phyloP scores from a whole-genome alignment of 2,888 invertebrate genomes.

The Troides helena region DNA sequence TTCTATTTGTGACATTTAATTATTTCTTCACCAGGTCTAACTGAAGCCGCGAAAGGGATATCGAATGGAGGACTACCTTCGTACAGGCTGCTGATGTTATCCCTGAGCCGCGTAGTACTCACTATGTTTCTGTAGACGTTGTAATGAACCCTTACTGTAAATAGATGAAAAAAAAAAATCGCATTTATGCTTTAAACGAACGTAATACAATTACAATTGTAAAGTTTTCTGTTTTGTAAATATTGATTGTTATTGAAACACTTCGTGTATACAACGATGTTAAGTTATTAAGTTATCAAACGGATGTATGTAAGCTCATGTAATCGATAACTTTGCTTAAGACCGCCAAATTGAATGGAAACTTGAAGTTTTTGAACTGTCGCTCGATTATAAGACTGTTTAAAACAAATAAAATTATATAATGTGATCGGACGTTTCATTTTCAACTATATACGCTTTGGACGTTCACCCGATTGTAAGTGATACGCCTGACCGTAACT shows the following conservation, averaged over 20 bases:
- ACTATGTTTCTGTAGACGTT: conserved; percentile 59
- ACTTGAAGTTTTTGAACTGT: conserved; percentile 58
- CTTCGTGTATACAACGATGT: conserved; percentile 44
- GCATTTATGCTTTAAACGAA: conserved; percentile 47
- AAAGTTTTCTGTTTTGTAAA: conserved; percentile 58
- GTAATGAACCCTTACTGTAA: conserved; percentile 38
- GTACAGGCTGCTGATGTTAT: conserved; percentile 47
- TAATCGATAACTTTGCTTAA: conserved; percentile 69
- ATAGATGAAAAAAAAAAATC: conserved; percentile 38
- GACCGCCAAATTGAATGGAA: conserved; percentile 69
- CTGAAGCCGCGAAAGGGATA: conserved; percentile 67
- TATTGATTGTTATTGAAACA: conserved; percentile 55
- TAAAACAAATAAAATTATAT: conserved; percentile 69
- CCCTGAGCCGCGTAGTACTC: conserved; percentile 52
- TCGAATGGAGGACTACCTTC: conserved; percentile 42
- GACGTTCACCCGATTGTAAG: too few relatives aligned
- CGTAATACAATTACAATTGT: conserved; percentile 71
- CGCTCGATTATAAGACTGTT: conserved; percentile 79
- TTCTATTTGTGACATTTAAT: too few relatives aligned
- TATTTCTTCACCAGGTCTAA: conserved; percentile 56
- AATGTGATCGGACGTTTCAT: conserved; percentile 38
- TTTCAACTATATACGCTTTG: background rate
- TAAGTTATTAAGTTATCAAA: conserved; percentile 36
- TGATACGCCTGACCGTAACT: too few relatives aligned
- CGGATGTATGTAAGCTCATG: conserved; percentile 47